A percentile compares a stretch with the other conserved stretches of the same genome.
These are phyloP conservation scores for Epizoanthus rinbou DNA, from an alignment of 92 coral and sea anemone genomes.

Conservation along the genomic window DNA sequence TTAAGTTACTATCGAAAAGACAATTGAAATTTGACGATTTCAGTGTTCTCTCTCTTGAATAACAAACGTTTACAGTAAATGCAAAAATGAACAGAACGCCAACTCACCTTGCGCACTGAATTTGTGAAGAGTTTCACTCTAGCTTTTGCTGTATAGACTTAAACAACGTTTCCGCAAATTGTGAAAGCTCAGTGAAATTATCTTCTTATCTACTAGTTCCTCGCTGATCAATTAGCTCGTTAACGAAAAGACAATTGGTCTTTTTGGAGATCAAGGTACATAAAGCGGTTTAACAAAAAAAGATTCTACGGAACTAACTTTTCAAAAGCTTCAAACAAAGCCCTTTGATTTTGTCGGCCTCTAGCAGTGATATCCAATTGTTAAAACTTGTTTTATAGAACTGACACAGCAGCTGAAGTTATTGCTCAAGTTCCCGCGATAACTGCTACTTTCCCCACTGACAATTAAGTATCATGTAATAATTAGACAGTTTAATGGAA, in stretches of 20 bases:
- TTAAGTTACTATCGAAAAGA: no score
- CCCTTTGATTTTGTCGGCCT: conserved; percentile 13
- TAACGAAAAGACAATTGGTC: neutral
- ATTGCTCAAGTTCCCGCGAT: conserved; percentile 15
- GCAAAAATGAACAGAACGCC: no score
- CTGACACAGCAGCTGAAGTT: conserved; percentile 18
- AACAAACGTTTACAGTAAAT: no score
- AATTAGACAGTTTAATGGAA: conserved; percentile 12
- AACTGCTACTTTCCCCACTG: conserved; percentile 1
- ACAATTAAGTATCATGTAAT: conserved; percentile 9
- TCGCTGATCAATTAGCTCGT: conserved; percentile 5
- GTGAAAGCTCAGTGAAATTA: neutral
- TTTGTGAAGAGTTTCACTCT: no score
- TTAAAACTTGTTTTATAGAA: neutral
- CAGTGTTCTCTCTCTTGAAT: no score
- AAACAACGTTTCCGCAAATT: neutral
- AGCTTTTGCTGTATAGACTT: no score
- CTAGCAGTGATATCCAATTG: conserved; percentile 3
- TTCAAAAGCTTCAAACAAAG: conserved; percentile 6
- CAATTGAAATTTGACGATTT: no score
- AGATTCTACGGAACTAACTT: conserved; percentile 11
- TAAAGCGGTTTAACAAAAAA: conserved; percentile 18
- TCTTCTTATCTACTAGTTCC: conserved; percentile 13
- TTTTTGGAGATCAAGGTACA: conserved; percentile 24
- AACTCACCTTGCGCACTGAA: no score